Base-by-base conservation (phyloP, 2,888 invertebrate genomes). In the Andrena hattorfiana region DNA sequence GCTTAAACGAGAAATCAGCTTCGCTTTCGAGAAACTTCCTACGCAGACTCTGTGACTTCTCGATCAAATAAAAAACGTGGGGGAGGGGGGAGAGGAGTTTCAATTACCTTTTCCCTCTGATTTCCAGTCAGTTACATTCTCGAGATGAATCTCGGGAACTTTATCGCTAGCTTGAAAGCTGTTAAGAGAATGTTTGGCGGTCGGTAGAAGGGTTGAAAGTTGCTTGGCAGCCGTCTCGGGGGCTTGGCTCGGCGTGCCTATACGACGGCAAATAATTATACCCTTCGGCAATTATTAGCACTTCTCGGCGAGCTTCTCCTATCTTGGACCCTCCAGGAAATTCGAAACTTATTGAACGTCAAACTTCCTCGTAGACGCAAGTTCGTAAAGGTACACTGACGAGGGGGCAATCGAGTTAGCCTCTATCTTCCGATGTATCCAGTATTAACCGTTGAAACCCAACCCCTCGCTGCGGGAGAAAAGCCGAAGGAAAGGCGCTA, bases 281-380 rank as follows among this genome's bases (percentile, higher is more conserved):
- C 10, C 56, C 56, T 26, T 56, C 56, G 56, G 56, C 56, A 56
- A 56, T 56, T 56, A 56, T 56, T 56, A 54, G 20, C 54, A 20
- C 54, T 54, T 54, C 54, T 10, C 20, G 23, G 20, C 54, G 23
- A 54, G 54, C 23, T 54, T 8, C 54, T 10, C 10, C 20, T 23
- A 23, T 26, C 10, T 3, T 26, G 56, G 10, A 10, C 56, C 10
- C 56, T 26, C 23, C 56, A 26, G 56, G 56, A 56, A 56, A 56
- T 56, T 56, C 23, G 56, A 56, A 56, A 56, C 13, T 56, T 20
- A 56, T 56, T 56, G 26, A 13, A 56, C 23, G 56, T 56, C 23
- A 4, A 56, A 56, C 23, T 56, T 56, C 56, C 56, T 56, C 20
- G 20, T 54, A 23, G 56, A 23, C 23, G 20, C 10, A 56, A 56